Conservation (phyloP, 2,797 vertebrate species). For the Phataginus tricuspis region DNA sequence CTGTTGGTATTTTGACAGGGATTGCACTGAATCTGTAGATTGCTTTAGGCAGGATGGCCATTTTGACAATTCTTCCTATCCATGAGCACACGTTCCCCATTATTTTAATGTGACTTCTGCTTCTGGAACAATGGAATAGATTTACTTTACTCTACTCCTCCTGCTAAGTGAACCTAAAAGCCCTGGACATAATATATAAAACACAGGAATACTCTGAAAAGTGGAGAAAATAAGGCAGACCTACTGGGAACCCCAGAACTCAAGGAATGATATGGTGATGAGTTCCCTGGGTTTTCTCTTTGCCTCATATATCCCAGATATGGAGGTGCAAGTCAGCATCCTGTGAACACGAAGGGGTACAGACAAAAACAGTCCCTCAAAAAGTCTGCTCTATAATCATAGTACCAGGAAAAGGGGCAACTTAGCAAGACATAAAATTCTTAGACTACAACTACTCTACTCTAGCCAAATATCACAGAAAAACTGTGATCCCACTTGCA, state of each 20-base stretch:
- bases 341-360: not conserved
- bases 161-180: not conserved
- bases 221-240: not conserved
- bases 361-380: not conserved
- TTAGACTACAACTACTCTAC: not conserved
- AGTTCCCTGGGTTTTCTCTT: not conserved
- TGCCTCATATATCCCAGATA: not conserved
- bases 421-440: not conserved
- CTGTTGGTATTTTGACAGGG: no score
- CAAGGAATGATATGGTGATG: not conserved
- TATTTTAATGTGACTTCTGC: not conserved
- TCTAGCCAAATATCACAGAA: not conserved
- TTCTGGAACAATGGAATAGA: not conserved
- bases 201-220: not conserved
- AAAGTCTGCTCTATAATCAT: not conserved
- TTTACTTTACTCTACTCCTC: not conserved
- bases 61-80: no score
- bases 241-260: not conserved
- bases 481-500: not conserved
- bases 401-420: not conserved
- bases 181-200: not conserved
- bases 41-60: no score
- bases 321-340: not conserved
- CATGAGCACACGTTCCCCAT: no score
- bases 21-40: no score